Evolutionary conservation across 2,113 vertebrate genomes (phyloP).

Genomic region (Labeo catla): DNA sequence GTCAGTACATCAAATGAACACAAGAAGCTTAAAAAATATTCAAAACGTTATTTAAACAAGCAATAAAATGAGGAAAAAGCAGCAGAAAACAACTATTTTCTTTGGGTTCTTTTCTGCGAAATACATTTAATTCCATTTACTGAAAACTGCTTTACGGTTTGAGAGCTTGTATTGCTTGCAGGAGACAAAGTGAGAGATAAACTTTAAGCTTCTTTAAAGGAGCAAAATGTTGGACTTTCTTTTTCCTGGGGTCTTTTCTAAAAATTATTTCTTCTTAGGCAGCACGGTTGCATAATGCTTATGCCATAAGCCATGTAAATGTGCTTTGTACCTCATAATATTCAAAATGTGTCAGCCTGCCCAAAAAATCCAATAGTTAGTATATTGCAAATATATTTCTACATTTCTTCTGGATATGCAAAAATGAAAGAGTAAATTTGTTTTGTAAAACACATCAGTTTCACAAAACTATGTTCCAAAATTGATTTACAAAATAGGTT

Average conservation of each 20-base stretch:
- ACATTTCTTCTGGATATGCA: conserved; percentile 7
- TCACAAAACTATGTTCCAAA: neutral
- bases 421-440: neutral
- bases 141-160: neutral
- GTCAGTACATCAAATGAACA: conserved; percentile 37
- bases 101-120: neutral
- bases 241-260: neutral
- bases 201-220: conserved; percentile 20
- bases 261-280: neutral
- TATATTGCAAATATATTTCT: neutral
- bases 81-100: conserved; percentile 5
- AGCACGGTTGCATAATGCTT: neutral
- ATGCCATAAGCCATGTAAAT: conserved; percentile 7
- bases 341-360: neutral
- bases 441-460: neutral
- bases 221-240: neutral
- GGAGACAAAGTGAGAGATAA: neutral
- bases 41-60: conserved; percentile 56
- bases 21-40: conserved; percentile 32
- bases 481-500: neutral
- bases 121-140: conserved; percentile 3
- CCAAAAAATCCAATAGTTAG: neutral
- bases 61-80: conserved; percentile 24
- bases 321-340: neutral
- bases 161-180: conserved; percentile 25